These are phyloP conservation scores for Limanda limanda DNA, from an alignment of 2,113 vertebrate species.

Conservation along the genomic window DNA sequence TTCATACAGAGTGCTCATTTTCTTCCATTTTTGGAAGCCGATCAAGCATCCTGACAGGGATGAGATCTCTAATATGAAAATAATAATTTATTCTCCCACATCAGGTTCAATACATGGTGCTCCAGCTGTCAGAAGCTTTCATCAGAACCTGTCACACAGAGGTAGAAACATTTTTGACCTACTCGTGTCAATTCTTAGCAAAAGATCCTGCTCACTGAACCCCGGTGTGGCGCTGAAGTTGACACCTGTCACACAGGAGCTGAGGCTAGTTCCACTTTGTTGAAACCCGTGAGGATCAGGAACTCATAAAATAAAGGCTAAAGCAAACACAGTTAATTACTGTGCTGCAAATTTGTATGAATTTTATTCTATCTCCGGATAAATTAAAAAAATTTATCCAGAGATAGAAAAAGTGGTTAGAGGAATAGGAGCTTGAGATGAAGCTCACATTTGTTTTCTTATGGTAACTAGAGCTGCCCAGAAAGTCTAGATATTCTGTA, in stretches of 20 bases:
- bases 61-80: conserved; percentile 28
- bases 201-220: conserved; percentile 38
- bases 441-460: no score
- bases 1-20: conserved; percentile 48
- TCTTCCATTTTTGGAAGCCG: conserved; percentile 53
- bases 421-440: no score
- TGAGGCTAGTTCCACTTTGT: not conserved
- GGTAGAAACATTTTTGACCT: conserved; percentile 45
- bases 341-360: not conserved
- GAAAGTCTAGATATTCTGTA: no score
- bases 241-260: conserved; percentile 51
- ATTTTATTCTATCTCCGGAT: no score
- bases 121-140: conserved; percentile 37
- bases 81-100: conserved; percentile 30
- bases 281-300: not conserved
- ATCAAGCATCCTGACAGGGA: conserved; percentile 42
- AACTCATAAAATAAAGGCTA: not conserved
- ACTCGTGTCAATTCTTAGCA: conserved; percentile 23
- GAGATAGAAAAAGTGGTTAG: no score
- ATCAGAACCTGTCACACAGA: conserved; percentile 43
- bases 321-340: not conserved
- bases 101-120: conserved; percentile 24
- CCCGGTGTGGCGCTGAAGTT: conserved; percentile 11
- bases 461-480: no score
- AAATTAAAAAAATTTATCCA: no score